Evolutionary conservation across 2,888 invertebrate species (phyloP).

Genomic region (Malthinus flaveolus): DNA sequence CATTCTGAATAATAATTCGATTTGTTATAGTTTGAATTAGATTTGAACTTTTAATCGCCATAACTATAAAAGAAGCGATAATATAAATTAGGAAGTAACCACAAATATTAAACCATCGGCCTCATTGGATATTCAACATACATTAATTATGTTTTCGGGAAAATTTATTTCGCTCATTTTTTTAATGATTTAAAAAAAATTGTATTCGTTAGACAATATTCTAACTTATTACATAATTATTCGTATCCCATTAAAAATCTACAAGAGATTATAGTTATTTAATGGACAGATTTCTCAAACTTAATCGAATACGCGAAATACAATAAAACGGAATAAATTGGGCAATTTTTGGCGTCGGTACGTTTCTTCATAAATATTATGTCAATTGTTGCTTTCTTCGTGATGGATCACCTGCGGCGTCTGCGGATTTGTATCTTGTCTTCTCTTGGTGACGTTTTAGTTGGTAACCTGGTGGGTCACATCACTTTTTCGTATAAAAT

Average conservation of each 20-base stretch:
- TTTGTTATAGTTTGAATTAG: constrained; percentile 23
- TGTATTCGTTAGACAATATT: neutral
- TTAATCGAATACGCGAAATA: too few relatives aligned
- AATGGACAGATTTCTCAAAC: too few relatives aligned
- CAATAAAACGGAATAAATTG: too few relatives aligned
- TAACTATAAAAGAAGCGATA: constrained; percentile 17
- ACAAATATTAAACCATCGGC: constrained; percentile 7
- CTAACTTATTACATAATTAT: constrained; percentile 2
- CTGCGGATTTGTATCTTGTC: too few relatives aligned
- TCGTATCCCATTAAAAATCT: neutral
- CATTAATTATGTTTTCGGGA: constrained; percentile 11
- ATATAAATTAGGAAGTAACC: constrained; percentile 15
- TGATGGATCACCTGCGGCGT: too few relatives aligned
- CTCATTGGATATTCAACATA: constrained; percentile 7
- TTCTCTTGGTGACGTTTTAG: too few relatives aligned
- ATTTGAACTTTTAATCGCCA: constrained; percentile 20
- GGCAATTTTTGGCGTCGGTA: too few relatives aligned
- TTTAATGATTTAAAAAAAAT: constrained; percentile 5
- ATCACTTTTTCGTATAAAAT: too few relatives aligned
- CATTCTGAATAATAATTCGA: constrained; percentile 23
- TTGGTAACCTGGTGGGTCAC: too few relatives aligned
- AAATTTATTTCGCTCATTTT: constrained; percentile 11
- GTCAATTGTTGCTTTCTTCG: too few relatives aligned
- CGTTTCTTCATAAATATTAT: too few relatives aligned
- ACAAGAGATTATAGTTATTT: too few relatives aligned